Evolutionary conservation across 2,797 vertebrate species (phyloP), one percentile per base, ranked within the genome.

Genomic region (Fratercula arctica): DNA sequence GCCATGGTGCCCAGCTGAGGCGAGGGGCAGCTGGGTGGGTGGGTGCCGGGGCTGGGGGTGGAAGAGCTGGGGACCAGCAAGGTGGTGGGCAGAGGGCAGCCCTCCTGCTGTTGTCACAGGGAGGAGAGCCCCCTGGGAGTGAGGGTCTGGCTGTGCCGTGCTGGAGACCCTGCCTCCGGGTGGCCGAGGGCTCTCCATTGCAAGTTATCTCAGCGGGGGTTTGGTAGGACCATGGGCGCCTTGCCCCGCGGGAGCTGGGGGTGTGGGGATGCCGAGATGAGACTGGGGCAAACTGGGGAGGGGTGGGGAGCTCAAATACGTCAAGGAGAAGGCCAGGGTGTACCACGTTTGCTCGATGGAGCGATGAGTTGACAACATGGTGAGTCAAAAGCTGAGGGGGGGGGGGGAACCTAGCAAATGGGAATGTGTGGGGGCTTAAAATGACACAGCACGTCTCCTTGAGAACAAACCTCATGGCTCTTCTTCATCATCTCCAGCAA

Each of bases 1-100:
- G 5, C 3, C 3, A 29, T 0, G 0, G 69, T 33, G 59, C 85
- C 31, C 1, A 0, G 59, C 37, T 50, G 45, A 54, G 72, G 54
- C 1, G 1, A 63, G 37, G 54, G 56, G 46, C 5, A 46, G 39
- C 26, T 35, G 43, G 54, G 26, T 29, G 60, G 18, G 24, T 11
- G 41, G 18, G 41, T 41, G 17, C 18, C 2, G 17, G 68, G 59
- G 29, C 33, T 56, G 31, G 2, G 6, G 16, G n/a, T 68, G 56
- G 43, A 17, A 70, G 39, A 77, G 14, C 59, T 68, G 64, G 64
- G 37, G 43, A 73, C 16, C 43, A 57, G 61, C 48, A 54, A 70
- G 29, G 70, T 1, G 3, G 48, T 45, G 74, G 51, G 26, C 57
- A 93, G 64, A 68, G 15, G 16, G 29, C 31, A 83, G 21, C 33